phyloP scores from a whole-genome alignment of 2,888 invertebrate species.

The Corbicula japonica region DNA sequence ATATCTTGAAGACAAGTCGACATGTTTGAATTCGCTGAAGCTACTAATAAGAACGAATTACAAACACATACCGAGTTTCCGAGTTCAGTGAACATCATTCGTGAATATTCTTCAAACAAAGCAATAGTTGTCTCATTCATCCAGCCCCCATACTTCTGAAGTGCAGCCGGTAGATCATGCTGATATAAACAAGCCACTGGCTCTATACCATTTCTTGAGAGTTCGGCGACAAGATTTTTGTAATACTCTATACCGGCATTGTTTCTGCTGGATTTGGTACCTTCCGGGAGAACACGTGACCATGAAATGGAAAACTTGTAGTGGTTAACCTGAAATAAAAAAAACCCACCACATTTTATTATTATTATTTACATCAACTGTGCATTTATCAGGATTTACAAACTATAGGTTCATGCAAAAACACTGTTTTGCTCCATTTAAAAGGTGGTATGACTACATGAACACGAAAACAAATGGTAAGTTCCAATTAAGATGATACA shows the following conservation, averaged over 20 bases:
- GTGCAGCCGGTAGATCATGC: conserved; percentile 85
- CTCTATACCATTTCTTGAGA: conserved; percentile 89
- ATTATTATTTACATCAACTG: too few relatives aligned
- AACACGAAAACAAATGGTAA: too few relatives aligned
- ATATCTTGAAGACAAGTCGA: too few relatives aligned
- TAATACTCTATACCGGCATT: conserved; percentile 92
- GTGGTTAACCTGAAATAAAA: conserved; percentile 67
- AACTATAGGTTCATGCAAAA: too few relatives aligned
- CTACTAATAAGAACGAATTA: too few relatives aligned
- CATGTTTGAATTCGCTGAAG: too few relatives aligned
- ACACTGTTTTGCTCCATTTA: too few relatives aligned
- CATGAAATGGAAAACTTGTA: conserved; percentile 89
- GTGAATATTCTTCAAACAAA: conserved; percentile 84
- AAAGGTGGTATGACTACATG: too few relatives aligned
- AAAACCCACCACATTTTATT: too few relatives aligned
- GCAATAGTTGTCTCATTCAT: conserved; percentile 75
- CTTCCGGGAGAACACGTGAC: conserved; percentile 91
- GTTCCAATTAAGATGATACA: too few relatives aligned
- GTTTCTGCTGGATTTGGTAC: conserved; percentile 86
- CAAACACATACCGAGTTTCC: conserved; percentile 81
- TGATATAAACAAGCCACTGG: conserved; percentile 89
- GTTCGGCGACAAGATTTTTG: conserved; percentile 91
- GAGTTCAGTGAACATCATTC: conserved; percentile 83
- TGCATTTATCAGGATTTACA: not conserved
- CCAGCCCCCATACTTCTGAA: conserved; percentile 87